phyloP scores from a whole-genome alignment of 2,113 vertebrate species.

The Scytalopus superciliaris region DNA sequence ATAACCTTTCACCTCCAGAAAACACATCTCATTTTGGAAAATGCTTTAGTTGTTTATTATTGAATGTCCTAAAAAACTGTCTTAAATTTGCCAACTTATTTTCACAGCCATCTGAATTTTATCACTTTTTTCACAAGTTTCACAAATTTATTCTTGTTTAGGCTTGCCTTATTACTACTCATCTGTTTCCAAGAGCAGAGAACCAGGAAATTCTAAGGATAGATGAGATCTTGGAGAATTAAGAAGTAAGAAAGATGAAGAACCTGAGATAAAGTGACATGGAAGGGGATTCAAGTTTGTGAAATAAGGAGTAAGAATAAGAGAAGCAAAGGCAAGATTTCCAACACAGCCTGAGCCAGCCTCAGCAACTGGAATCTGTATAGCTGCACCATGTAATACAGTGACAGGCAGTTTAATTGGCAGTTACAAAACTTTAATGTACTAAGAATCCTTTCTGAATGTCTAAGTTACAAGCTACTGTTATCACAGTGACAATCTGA shows the following conservation, averaged over 20 bases:
- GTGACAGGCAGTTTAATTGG: not conserved
- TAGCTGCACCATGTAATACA: not conserved
- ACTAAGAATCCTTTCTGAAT: not conserved
- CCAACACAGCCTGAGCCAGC: not conserved
- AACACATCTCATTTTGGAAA: not conserved
- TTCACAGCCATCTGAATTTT: not conserved
- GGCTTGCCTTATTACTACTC: not conserved
- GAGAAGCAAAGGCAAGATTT: not conserved
- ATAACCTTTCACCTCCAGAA: not conserved
- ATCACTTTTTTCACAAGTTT: not conserved
- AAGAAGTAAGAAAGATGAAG: not conserved
- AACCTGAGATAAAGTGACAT: not conserved
- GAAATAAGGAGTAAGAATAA: not conserved
- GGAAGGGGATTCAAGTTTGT: not conserved
- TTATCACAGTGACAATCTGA: not conserved
- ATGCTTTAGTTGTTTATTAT: not conserved
- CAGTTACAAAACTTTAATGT: slow-evolving; percentile 24
- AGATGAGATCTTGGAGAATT: not conserved
- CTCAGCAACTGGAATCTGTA: not conserved
- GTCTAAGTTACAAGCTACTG: not conserved
- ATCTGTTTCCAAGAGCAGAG: not conserved
- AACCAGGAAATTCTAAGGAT: not conserved
- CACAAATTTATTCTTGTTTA: not conserved
- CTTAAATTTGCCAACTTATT: not conserved
- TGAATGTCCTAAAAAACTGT: not conserved